A percentile compares a stretch with the other conserved stretches of the same genome.
phyloP scores from a whole-genome alignment of 1,140 invertebrate genomes.

The Drosophila pseudoananassae region DNA sequence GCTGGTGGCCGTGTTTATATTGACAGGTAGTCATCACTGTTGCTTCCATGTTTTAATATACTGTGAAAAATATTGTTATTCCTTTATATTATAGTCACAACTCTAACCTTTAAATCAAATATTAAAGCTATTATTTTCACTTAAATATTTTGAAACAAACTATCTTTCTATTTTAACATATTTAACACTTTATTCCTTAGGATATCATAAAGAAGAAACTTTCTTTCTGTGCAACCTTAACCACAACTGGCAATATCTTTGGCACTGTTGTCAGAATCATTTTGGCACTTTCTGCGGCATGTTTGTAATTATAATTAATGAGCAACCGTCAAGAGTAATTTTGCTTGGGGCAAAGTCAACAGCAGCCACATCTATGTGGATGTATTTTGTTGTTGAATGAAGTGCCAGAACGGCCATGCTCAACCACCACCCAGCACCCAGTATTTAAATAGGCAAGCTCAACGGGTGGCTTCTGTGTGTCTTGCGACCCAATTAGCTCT shows the following conservation, averaged over 20 bases:
- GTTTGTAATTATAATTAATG: constrained; percentile 79
- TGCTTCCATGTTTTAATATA: neutral
- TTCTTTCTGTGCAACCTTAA: constrained; percentile 14
- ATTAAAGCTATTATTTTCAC: no score
- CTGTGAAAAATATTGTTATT: neutral
- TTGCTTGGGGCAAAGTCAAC: constrained; percentile 30
- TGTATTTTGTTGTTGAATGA: constrained; percentile 16
- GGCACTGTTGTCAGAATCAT: constrained; percentile 12
- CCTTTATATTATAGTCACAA: neutral
- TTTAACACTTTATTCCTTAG: neutral
- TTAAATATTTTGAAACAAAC: no score
- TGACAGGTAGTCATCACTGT: constrained; percentile 4
- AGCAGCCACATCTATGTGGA: constrained; percentile 10
- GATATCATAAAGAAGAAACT: no score
- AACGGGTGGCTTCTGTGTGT: constrained; percentile 23
- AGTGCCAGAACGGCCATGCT: neutral
- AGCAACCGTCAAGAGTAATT: constrained; percentile 50
- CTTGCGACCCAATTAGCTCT: constrained; percentile 58
- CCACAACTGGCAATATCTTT: constrained; percentile 7
- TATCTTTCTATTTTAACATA: neutral
- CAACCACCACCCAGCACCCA: neutral
- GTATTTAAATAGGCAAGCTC: constrained; percentile 40
- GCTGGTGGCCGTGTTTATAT: constrained; percentile 22
- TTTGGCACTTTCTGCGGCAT: constrained; percentile 45
- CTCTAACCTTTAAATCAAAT: no score